Evolutionary conservation across 2,113 vertebrate species (phyloP).

Genomic region (Phoxinus phoxinus): DNA sequence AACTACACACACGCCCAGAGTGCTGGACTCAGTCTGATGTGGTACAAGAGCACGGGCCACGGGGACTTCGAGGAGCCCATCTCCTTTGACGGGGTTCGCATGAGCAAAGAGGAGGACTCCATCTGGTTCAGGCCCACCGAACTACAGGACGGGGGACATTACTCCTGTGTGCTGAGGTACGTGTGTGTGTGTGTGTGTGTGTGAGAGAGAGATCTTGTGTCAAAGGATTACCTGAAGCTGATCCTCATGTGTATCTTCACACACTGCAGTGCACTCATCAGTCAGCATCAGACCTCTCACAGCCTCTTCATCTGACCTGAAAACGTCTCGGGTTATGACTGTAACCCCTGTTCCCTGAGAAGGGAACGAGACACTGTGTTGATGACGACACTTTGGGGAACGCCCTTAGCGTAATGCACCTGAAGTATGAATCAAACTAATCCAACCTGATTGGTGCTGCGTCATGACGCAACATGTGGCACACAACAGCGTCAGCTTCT

Average conservation of each 20-base stretch:
- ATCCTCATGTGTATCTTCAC: not conserved
- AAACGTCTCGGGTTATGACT: not conserved
- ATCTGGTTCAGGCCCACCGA: conserved; percentile 98
- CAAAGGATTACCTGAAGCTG: not conserved
- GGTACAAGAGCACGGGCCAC: conserved; percentile 96
- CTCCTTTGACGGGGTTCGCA: conserved; percentile 93
- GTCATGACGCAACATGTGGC: too few species aligned
- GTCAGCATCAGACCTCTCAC: not conserved
- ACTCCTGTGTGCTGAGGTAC: conserved; percentile 88
- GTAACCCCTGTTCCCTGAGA: too few species aligned
- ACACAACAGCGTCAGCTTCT: too few species aligned
- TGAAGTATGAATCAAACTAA: too few species aligned
- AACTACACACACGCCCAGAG: conserved; percentile 97
- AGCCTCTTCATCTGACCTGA: not conserved
- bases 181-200: not conserved
- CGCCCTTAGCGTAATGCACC: too few species aligned
- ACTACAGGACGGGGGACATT: conserved; percentile 91
- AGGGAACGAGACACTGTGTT: too few species aligned
- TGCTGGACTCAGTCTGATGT: conserved; percentile 97
- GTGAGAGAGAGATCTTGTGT: too few species aligned
- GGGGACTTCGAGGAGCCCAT: conserved; percentile 97
- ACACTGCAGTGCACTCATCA: not conserved
- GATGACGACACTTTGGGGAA: too few species aligned
- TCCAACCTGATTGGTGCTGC: too few species aligned
- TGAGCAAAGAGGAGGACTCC: conserved; percentile 98